These are phyloP conservation scores for Epinotia demarniana DNA, from an alignment of 2,888 invertebrate genomes.

Conservation along the genomic window DNA sequence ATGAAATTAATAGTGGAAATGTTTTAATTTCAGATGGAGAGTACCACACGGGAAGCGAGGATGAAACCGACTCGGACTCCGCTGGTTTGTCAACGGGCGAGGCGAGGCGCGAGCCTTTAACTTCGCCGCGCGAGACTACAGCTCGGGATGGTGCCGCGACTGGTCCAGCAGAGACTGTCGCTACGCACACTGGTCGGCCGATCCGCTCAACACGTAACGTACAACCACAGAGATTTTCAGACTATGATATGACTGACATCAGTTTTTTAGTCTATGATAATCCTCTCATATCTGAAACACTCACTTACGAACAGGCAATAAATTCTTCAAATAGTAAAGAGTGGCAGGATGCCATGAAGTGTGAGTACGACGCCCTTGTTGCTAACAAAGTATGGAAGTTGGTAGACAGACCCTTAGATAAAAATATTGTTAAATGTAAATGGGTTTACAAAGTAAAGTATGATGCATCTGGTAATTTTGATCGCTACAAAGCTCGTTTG, in stretches of 20 bases:
- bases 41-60: too few relatives aligned
- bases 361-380: slow-evolving; percentile 8
- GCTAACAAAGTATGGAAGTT: slow-evolving; percentile 3
- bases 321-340: too few relatives aligned
- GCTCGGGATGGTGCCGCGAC: slow-evolving; percentile 5
- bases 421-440: neutral
- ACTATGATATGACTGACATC: slow-evolving; percentile 12
- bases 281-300: slow-evolving; percentile 8
- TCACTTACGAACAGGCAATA: neutral
- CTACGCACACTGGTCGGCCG: slow-evolving; percentile 7
- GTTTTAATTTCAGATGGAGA: too few relatives aligned
- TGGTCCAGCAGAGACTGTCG: slow-evolving; percentile 8
- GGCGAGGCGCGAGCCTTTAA: too few relatives aligned
- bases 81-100: too few relatives aligned
- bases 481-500: neutral
- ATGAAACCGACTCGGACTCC: too few relatives aligned
- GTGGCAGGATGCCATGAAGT: slow-evolving; percentile 2
- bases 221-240: slow-evolving; percentile 11
- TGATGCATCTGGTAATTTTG: slow-evolving; percentile 5
- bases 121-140: neutral
- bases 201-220: slow-evolving; percentile 9
- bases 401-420: too few relatives aligned
- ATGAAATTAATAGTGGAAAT: too few relatives aligned
- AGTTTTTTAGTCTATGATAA: slow-evolving; percentile 13
- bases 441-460: slow-evolving; percentile 10